Conservation (phyloP, 2,888 invertebrate genomes). For the Tribolium freemani region DNA sequence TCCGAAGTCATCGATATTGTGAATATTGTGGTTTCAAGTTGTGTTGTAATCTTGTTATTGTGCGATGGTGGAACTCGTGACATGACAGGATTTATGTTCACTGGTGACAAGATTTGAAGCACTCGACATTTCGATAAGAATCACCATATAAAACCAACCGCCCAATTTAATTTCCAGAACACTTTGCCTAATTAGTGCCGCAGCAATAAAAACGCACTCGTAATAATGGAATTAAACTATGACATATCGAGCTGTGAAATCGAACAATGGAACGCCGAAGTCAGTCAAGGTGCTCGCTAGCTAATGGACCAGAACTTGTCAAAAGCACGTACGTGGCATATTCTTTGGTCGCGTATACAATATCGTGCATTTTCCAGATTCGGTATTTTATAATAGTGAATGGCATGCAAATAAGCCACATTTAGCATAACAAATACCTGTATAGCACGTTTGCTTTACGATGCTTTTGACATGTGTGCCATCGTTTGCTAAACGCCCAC, state of each 20-base stretch:
- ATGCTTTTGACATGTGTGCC: background rate
- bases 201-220: background rate
- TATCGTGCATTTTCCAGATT: constrained; percentile 3
- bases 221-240: constrained; percentile 10
- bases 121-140: background rate
- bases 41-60: constrained; percentile 18
- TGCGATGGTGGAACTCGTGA: constrained; percentile 19
- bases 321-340: constrained; percentile 43
- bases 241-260: constrained; percentile 38
- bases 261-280: constrained; percentile 33
- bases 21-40: constrained; percentile 22
- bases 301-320: constrained; percentile 45
- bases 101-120: background rate
- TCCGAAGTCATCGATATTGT: constrained; percentile 32
- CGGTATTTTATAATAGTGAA: constrained; percentile 17
- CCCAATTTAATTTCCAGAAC: background rate
- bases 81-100: constrained; percentile 14
- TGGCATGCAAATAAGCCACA: constrained; percentile 32
- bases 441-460: constrained; percentile 8
- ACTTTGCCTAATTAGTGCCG: background rate
- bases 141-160: background rate
- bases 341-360: constrained; percentile 12
- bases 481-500: no score
- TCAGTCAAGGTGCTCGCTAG: constrained; percentile 38
- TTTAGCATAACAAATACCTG: constrained; percentile 14